Base-by-base conservation (phyloP, 2,888 invertebrate genomes). In the Tineola bisselliella region DNA sequence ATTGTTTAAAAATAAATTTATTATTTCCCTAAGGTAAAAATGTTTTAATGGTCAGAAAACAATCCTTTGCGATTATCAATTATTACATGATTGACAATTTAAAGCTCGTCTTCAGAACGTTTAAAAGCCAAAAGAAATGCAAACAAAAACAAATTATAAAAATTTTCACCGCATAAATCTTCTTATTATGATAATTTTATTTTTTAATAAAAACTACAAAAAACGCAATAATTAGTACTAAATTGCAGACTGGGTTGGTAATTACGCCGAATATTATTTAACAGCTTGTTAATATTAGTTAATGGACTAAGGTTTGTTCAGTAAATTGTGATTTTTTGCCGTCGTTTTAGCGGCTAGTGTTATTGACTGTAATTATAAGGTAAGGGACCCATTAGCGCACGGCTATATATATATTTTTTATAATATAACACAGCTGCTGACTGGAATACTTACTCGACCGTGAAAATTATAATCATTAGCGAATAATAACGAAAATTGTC, bases 381-480 rank as follows among this genome's bases (percentile, higher is more conserved):
- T 73, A 71, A 25, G 25, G 63, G 69, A 73, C 69, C 80, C 79
- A 82, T 84, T 82, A 81, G 76, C 77, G 75, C 70, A 68, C 72
- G 70, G 3, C 75, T 74, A 73, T 76, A 77, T 82, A n/a, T n/a
- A n/a, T n/a, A n/a, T 83, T 81, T 81, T 83, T 83, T 82, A 76
- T 82, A 82, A 84, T 82, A 81, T 81, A 80, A 76, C 73, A 77
- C 83, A 83, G 82, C 84, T 77, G 84, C 75, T 80, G 77, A 71
- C 75, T 70, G 75, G 10, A 38, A n/a, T 69, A 73, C 67, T 79
- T 70, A 73, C 74, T 78, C 79, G 76, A 80, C 79, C 78, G 75
- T 81, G 77, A 81, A 83, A 82, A 81, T 80, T 79, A 82, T 81
- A 76, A 79, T 82, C 79, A 82, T 80, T 80, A 78, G 71, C 69